Evolutionary conservation across 2,797 vertebrate species (phyloP).

Genomic region (Cichlasoma orientale): DNA sequence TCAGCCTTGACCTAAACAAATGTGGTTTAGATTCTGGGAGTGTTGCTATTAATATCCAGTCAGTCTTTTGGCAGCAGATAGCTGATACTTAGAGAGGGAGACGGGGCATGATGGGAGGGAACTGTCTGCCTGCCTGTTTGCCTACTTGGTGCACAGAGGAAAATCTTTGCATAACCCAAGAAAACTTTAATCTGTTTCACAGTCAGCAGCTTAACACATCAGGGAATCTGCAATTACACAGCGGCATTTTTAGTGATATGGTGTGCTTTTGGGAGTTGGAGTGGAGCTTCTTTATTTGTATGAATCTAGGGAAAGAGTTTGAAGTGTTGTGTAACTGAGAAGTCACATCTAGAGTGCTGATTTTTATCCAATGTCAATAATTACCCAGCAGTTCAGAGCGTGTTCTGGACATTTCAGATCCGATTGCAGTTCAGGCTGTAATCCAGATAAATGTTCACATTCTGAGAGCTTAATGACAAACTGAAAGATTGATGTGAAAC

Average conservation of each 20-base stretch:
- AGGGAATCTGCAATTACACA: constrained; percentile 38
- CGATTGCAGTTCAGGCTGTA: background rate
- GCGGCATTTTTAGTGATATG: constrained; percentile 10
- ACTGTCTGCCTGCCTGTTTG: constrained; percentile 39
- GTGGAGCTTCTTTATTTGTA: constrained; percentile 1
- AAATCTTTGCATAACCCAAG: constrained; percentile 50
- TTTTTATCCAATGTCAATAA: background rate
- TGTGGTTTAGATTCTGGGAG: constrained; percentile 74
- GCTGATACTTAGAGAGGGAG: constrained; percentile 76
- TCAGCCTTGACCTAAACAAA: constrained; percentile 77
- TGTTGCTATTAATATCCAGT: constrained; percentile 79
- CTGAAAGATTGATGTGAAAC: constrained; percentile 20
- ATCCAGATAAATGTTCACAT: constrained; percentile 3
- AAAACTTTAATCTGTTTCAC: constrained; percentile 48
- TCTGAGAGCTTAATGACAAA: constrained; percentile 8
- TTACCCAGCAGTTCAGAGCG: background rate
- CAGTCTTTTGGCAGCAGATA: constrained; percentile 73
- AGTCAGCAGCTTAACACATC: constrained; percentile 45
- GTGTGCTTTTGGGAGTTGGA: background rate
- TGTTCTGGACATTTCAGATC: background rate
- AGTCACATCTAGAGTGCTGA: background rate
- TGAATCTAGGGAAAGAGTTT: background rate
- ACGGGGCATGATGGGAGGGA: constrained; percentile 69
- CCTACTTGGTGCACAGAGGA: constrained; percentile 43
- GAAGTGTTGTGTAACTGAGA: background rate